A percentile compares a stretch with the other conserved stretches of the same genome.
Conservation (phyloP, 2,888 invertebrate genomes). For the Laspeyria flexula region DNA sequence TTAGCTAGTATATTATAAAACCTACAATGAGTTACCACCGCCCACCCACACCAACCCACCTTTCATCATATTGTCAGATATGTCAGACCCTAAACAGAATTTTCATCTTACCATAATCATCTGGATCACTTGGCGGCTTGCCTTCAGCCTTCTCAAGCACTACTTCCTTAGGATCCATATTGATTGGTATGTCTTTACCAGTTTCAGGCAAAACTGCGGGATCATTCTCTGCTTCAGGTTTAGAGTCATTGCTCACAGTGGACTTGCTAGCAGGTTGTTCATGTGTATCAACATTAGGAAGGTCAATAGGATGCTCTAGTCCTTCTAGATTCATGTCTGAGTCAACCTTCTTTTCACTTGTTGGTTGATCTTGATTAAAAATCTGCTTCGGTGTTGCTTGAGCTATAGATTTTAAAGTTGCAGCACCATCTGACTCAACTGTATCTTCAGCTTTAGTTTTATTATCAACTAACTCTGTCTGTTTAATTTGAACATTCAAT, state of each 20-base stretch:
- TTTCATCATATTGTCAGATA: too few relatives aligned
- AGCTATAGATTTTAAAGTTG: conserved; percentile 6
- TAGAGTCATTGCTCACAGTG: conserved; percentile 14
- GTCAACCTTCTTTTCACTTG: conserved; percentile 14
- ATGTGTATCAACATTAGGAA: conserved; percentile 7
- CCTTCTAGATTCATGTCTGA: conserved; percentile 16
- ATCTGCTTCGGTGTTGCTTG: conserved; percentile 23
- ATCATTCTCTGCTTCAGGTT: conserved; percentile 16
- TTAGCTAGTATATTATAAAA: too few relatives aligned
- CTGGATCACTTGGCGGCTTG: conserved; percentile 20
- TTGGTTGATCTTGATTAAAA: conserved; percentile 1
- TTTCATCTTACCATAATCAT: conserved; percentile 52
- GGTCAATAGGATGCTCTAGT: conserved; percentile 9
- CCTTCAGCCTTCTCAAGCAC: conserved; percentile 38
- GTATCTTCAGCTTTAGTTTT: conserved; percentile 23
- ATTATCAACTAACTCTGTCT: conserved; percentile 15
- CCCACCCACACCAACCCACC: too few relatives aligned
- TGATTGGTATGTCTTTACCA: conserved; percentile 13
- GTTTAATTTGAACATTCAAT: conserved; percentile 17
- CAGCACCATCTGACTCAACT: conserved; percentile 10
- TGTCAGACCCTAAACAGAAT: too few relatives aligned
- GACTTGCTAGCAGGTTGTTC: conserved; percentile 24
- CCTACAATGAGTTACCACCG: too few relatives aligned
- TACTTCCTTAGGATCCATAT: conserved; percentile 38
- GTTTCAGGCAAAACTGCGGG: conserved; percentile 16